A percentile compares a stretch with the other conserved stretches of the same genome.
These are phyloP conservation scores for Callospermophilus lateralis DNA, from an alignment of 2,113 vertebrate species.

Conservation along the genomic window DNA sequence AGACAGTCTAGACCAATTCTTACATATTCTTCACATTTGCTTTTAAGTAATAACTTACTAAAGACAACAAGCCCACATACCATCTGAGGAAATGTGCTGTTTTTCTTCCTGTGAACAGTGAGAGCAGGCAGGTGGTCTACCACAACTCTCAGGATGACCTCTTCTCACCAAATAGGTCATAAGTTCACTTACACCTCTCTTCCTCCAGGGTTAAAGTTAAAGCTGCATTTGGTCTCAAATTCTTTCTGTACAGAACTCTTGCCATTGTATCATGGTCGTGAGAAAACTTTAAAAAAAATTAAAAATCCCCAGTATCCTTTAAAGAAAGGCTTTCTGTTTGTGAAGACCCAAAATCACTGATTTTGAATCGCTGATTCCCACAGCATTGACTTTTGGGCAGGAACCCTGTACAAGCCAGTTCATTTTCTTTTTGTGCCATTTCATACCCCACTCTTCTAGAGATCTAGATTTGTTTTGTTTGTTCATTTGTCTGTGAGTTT, in stretches of 20 bases:
- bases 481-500: background rate
- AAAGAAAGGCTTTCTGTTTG: background rate
- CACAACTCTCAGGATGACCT: constrained; percentile 89
- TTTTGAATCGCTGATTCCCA: background rate
- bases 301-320: background rate
- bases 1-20: constrained; percentile 93
- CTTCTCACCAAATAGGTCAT: background rate
- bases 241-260: background rate
- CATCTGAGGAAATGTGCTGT: constrained; percentile 91
- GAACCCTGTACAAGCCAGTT: background rate
- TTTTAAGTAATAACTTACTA: constrained; percentile 93
- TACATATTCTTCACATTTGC: constrained; percentile 94
- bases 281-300: background rate
- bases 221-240: background rate
- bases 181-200: background rate
- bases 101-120: constrained; percentile 92
- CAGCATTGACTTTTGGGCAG: background rate
- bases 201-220: background rate
- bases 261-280: background rate
- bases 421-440: background rate
- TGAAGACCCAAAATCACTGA: background rate
- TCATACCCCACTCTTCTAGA: background rate
- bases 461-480: background rate
- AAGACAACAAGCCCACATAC: constrained; percentile 94
- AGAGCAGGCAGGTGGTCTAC: constrained; percentile 94